These are phyloP conservation scores for Luscinia megarhynchos DNA, from an alignment of 2,797 vertebrate species.

Conservation along the genomic window DNA sequence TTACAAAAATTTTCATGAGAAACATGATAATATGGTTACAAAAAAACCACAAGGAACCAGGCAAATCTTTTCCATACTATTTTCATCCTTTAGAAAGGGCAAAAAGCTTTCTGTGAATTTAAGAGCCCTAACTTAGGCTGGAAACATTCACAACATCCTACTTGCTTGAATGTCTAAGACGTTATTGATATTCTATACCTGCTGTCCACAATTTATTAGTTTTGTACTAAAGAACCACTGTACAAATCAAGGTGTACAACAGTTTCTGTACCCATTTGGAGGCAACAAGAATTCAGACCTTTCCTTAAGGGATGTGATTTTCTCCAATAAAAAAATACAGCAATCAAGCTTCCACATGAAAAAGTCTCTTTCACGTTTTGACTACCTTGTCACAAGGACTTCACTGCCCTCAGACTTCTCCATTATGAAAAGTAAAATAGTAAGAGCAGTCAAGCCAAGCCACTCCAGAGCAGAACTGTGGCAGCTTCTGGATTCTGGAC, in stretches of 20 bases:
- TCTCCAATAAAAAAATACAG: background rate
- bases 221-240: background rate
- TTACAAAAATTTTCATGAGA: background rate
- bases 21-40: fast-evolving
- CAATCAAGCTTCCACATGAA: background rate
- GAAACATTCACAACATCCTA: background rate
- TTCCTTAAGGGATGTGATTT: background rate
- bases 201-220: background rate
- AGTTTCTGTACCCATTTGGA: background rate
- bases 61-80: background rate
- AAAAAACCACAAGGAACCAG: background rate
- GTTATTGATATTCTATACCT: background rate
- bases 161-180: background rate
- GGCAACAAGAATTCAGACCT: background rate
- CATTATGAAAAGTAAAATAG: background rate
- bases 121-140: background rate
- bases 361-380: background rate
- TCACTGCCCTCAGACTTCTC: background rate
- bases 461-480: background rate
- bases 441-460: background rate
- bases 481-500: background rate
- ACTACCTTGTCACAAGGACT: background rate
- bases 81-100: background rate
- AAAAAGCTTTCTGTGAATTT: background rate
- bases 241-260: background rate